Base-by-base conservation (phyloP, 2,888 invertebrate genomes). In the Yponomeuta cagnagella region DNA sequence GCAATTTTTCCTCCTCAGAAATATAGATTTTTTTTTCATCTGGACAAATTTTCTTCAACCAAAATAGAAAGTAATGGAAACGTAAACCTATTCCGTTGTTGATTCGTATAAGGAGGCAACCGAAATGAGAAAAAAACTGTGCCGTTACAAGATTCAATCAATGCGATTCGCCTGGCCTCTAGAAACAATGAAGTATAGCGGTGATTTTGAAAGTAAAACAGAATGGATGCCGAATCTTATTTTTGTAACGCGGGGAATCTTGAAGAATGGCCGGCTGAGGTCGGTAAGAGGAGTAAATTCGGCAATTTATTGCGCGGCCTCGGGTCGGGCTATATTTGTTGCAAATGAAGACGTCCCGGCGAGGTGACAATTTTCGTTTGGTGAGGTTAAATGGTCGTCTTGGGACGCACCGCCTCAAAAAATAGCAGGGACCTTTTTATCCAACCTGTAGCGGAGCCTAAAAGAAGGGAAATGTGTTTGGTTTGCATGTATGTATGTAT, bases 321-420 rank as follows among this genome's bases (percentile, higher is more conserved):
- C 80, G 77, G 82, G 84, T 77, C 84, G 23, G 65, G 72, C 84
- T 88, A 87, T 88, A 88, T 90, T 89, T 90, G 89, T 88, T 88
- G 89, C 89, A 90, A 90, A 90, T 90, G 90, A 90, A 90, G 89
- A 87, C 86, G 80, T 79, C 31, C 65, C 37, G 79, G 82, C 77
- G 85, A 89, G 89, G 90, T 90, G 90, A 90, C 90, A 89, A 90
- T 89, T 88, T 88, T 87, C 84, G 84, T 85, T 80, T 82, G 82
- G 78, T 80, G 85, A 82, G 80, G 75, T 79, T 77, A 76, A 90
- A 89, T 88, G 86, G 86, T 85, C 85, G 85, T 75, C 86, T 70
- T 72, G 90, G 87, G 90, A 87, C 82, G 75, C 70, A 67, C 74
- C 76, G 73, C 63, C 52, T 15, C 30, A 63, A 63, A 63, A 63